Evolutionary conservation across 1,140 invertebrate genomes (phyloP).

Genomic region (Listronotus bonariensis): DNA sequence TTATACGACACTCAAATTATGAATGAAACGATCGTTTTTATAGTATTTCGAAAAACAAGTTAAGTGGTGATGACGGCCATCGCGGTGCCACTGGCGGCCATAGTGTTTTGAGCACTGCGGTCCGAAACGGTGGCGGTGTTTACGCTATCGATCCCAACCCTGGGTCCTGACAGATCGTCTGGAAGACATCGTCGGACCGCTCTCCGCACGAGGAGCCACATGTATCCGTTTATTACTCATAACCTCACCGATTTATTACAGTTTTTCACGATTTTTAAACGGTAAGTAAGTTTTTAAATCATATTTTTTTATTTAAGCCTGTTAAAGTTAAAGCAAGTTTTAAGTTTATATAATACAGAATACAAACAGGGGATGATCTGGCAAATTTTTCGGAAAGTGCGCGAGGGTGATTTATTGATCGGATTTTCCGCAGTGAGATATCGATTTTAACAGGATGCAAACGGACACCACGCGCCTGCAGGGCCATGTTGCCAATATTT

Average conservation of each 20-base stretch:
- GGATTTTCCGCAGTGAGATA: conserved; percentile 39
- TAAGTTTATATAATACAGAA: too few species aligned
- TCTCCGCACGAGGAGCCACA: conserved; percentile 37
- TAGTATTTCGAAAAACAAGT: neutral
- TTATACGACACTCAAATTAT: too few species aligned
- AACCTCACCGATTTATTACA: conserved; percentile 8
- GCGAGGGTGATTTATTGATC: conserved; percentile 21
- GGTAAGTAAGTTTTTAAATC: conserved; percentile 5
- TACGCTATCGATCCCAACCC: conserved; percentile 54
- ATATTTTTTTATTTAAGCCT: too few species aligned
- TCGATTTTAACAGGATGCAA: conserved; percentile 38
- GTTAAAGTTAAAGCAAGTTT: too few species aligned
- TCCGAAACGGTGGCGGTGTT: conserved; percentile 42
- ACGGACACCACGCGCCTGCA: conserved; percentile 48
- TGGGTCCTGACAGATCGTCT: conserved; percentile 41
- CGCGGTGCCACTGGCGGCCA: conserved; percentile 40
- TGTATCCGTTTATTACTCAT: conserved; percentile 10
- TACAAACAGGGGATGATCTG: too few species aligned
- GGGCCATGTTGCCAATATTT: conserved; percentile 12
- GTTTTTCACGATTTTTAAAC: neutral
- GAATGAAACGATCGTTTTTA: too few species aligned
- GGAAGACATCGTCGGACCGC: conserved; percentile 28
- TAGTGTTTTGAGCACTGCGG: conserved; percentile 56
- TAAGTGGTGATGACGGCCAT: conserved; percentile 25
- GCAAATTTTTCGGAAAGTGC: conserved; percentile 7